Base-by-base conservation (phyloP, 1,140 invertebrate genomes). In the Philopotamus ludificatus region DNA sequence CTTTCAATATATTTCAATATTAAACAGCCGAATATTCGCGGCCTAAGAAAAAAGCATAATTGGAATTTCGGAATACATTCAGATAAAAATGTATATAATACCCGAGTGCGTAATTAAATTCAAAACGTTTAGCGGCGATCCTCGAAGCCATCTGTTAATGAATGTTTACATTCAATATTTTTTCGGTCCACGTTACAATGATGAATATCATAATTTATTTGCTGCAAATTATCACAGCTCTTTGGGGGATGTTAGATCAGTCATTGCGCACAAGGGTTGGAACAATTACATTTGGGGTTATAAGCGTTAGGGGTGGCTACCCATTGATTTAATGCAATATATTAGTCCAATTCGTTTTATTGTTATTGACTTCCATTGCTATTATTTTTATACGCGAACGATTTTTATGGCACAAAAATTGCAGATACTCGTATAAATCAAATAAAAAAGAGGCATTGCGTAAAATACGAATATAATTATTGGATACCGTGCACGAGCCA, bases 261-360 rank as follows among this genome's bases (percentile, higher is more conserved):
- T 47, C 44, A 16, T 16, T 47, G 10, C 7, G 3, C 3, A 8
- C 15, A 16, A 47, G 44, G 44, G 44, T 4, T 15, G 44, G 15
- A 7, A 47, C 44, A 47, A 47, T 47, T 47, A 47, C 44, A 47
- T 47, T 47, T 47, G 18, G 44, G 44, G 44, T 47, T 15, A 20
- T 4, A 47, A 7, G 15, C 4, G 44, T 4, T 20, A n/a, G 44
- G 44, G 44, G 18, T 12, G 44, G 8, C 18, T 47, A 20, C 4
- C 44, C 44, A 47, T 47, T 47, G 44, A 47, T 47, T 47, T 47
- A 47, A 47, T 47, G 18, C 44, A 47, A 47, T 47, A 47, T 47
- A 47, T 47, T 47, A 47, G 44, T 15, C 44, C 44, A 47, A 47
- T 47, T 47, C 15, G 8, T 8, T 47, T 47, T 47, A 47, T 20